phyloP scores from a whole-genome alignment of 2,797 vertebrate genomes.

The Sparus aurata region DNA sequence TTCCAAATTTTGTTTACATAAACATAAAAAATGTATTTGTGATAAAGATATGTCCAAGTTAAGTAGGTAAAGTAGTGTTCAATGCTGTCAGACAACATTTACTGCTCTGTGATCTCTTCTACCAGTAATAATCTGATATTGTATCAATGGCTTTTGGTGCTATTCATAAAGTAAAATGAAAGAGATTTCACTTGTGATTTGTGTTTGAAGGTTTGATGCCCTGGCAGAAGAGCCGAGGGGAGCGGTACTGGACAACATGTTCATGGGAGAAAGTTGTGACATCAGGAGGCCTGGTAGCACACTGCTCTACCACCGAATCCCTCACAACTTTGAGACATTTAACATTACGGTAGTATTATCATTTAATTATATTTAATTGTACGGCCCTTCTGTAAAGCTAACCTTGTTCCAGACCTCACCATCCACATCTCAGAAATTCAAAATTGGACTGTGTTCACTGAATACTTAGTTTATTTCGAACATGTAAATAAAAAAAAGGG shows the following conservation, averaged over 20 bases:
- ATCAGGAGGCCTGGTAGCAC: constrained; percentile 78
- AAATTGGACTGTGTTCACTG: neutral
- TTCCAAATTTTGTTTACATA: too few species aligned
- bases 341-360: constrained; percentile 87
- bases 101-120: neutral
- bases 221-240: constrained; percentile 87
- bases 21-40: too few species aligned
- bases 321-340: constrained; percentile 89
- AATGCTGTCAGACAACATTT: neutral
- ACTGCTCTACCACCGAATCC: constrained; percentile 85
- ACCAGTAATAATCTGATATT: neutral
- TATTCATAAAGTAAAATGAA: neutral
- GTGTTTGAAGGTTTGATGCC: constrained; percentile 87
- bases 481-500: too few species aligned
- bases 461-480: neutral
- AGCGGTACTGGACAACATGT: constrained; percentile 90
- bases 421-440: neutral
- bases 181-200: constrained; percentile 3
- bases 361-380: neutral
- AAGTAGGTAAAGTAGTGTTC: neutral
- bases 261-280: constrained; percentile 88
- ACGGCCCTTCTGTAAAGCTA: neutral
- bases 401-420: neutral
- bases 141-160: neutral
- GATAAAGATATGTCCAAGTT: too few species aligned